Evolutionary conservation across 2,113 vertebrate species (phyloP).

Genomic region (Conger conger): DNA sequence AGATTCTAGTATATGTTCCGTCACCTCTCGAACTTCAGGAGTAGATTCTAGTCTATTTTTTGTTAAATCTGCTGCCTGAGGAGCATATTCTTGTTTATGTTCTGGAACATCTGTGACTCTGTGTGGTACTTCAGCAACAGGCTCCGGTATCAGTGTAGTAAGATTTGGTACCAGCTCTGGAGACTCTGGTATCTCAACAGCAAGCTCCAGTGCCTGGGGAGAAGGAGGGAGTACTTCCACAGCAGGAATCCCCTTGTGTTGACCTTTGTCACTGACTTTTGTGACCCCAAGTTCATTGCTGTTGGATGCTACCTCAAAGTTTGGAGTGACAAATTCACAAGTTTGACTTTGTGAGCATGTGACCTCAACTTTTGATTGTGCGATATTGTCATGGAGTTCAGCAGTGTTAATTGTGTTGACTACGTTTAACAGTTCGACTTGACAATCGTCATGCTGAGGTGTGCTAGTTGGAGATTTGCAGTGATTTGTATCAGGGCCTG

Average conservation of each 20-base stretch:
- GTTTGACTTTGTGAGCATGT: slow-evolving; percentile 15
- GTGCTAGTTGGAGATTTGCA: slow-evolving; percentile 36
- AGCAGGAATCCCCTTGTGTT: neutral
- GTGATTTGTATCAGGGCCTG: slow-evolving; percentile 33
- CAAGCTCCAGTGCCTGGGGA: slow-evolving; percentile 26
- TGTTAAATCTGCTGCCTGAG: slow-evolving; percentile 7
- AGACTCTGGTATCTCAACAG: slow-evolving; percentile 33
- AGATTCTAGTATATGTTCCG: neutral
- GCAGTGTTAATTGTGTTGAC: slow-evolving; percentile 18
- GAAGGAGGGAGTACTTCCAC: neutral
- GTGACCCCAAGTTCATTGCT: slow-evolving; percentile 18
- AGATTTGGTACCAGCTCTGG: slow-evolving; percentile 13
- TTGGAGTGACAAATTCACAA: slow-evolving; percentile 23
- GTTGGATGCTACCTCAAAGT: neutral
- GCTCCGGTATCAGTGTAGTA: neutral
- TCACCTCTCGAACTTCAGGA: neutral
- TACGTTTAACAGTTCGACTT: slow-evolving; percentile 19
- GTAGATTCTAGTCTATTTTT: neutral
- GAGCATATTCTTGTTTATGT: neutral
- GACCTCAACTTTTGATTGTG: slow-evolving; percentile 20
- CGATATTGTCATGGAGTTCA: slow-evolving; percentile 22
- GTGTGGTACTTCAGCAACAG: neutral
- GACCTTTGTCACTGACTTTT: slow-evolving; percentile 25
- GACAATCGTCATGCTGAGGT: slow-evolving; percentile 34
- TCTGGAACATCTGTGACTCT: slow-evolving; percentile 2